These are phyloP conservation scores for Patiria pectinifera DNA, from an alignment of 53 echinoderm and acorn worm species.

Conservation along the genomic window DNA sequence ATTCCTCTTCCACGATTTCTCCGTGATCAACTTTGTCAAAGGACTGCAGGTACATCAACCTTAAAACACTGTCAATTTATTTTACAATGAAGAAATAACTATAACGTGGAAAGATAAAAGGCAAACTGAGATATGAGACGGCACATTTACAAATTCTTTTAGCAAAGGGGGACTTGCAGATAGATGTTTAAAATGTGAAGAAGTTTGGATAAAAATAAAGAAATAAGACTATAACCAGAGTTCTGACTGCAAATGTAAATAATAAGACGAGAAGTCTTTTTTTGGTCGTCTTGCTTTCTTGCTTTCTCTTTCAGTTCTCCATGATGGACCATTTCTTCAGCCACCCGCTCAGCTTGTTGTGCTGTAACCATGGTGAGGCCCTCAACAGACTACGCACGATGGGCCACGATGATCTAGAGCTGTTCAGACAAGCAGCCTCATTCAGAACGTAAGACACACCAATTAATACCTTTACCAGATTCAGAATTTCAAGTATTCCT, in stretches of 20 bases:
- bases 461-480: no score
- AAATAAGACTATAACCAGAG: no score
- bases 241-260: neutral
- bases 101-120: no score
- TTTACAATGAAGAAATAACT: no score
- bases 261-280: neutral
- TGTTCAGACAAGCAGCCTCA: conserved; percentile 75
- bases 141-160: no score
- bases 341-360: conserved; percentile 86
- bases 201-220: no score
- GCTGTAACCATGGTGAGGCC: conserved; percentile 82
- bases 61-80: no score
- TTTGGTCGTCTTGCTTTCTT: neutral
- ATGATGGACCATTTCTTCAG: conserved; percentile 92
- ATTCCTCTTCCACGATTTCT: conserved; percentile 97
- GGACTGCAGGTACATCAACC: conserved; percentile 79
- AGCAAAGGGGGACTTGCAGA: no score
- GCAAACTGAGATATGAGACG: no score
- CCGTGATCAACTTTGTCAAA: conserved; percentile 90
- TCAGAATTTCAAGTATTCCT: no score
- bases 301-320: conserved; percentile 70
- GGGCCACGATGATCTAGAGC: conserved; percentile 83
- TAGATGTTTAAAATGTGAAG: no score
- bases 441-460: conserved; percentile 80
- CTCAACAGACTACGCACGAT: conserved; percentile 64